A percentile compares a stretch with the other conserved stretches of the same genome.
These are phyloP conservation scores for Caretta caretta DNA, from an alignment of 2,113 vertebrate genomes.

Conservation along the genomic window DNA sequence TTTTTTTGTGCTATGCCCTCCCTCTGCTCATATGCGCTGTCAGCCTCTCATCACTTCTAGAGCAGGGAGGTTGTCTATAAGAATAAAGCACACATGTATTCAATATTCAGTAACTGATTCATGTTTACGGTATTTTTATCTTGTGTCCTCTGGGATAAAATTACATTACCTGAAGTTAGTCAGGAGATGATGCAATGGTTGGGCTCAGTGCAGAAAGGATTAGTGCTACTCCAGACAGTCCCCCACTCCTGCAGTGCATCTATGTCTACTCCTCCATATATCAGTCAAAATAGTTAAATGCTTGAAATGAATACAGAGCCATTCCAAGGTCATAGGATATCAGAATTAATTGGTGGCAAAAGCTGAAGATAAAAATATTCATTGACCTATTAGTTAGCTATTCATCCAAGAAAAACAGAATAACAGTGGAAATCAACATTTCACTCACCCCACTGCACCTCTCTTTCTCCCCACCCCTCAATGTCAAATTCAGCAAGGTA, in stretches of 20 bases:
- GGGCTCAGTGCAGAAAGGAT: not conserved
- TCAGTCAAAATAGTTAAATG: not conserved
- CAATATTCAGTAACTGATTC: not conserved
- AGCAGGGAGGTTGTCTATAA: too few relatives aligned
- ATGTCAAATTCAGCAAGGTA: not conserved
- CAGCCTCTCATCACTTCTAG: too few relatives aligned
- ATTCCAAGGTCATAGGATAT: not conserved
- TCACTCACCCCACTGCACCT: not conserved
- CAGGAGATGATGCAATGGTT: not conserved
- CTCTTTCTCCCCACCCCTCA: not conserved
- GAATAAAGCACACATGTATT: too few relatives aligned
- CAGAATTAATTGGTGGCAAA: conserved; percentile 18
- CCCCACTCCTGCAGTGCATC: not conserved
- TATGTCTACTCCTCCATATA: not conserved
- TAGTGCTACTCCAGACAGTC: not conserved
- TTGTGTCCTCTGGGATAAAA: not conserved
- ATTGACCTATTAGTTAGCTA: conserved; percentile 17
- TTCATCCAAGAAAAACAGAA: conserved; percentile 21
- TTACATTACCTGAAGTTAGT: not conserved
- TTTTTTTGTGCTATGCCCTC: not conserved
- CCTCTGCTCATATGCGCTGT: too few relatives aligned
- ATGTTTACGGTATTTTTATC: not conserved
- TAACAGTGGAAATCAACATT: conserved; percentile 29
- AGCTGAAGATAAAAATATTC: not conserved
- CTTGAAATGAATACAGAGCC: not conserved